Evolutionary conservation across 2,888 invertebrate species (phyloP), one percentile per base, ranked within the genome.

Genomic region (Lasioglossum morio): DNA sequence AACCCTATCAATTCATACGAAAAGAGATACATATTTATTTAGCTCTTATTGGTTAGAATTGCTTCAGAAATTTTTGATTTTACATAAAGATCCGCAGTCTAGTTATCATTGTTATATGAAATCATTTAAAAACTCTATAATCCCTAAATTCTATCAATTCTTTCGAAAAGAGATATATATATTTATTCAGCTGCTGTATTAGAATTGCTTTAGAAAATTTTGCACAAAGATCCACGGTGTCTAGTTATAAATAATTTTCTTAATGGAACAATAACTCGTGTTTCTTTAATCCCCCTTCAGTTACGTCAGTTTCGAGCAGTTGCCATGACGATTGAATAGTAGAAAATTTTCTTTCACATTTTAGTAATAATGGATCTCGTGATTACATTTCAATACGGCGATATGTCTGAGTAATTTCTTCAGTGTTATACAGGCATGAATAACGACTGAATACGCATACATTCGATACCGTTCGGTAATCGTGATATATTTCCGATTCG

Each of bases 401-500:
- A 43, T 43, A 14, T 12, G 43, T 43, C 72, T 27, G 43, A 7
- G 2, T 70, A 70, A 43, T 72, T 72, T 43, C 27, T 72, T 72
- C 4, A 27, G n/a, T n/a, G 34, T 14, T 23, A 4, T 4, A n/a
- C 43, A n/a, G 43, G n/a, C 43, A 16, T 27, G 72, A 72, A 72
- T 43, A 72, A 43, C 27, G 27, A 5, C 14, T 27, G 72, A 16
- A 27, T 72, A 23, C 14, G 12, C 72, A n/a, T 43, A n/a, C 3
- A 72, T 23, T 14, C 14, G 43, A n/a, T 16, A 12, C 7, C 43
- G 72, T 43, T 16, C 23, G 27, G 4, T 43, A 72, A 72, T 43
- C 43, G 43, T 72, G 43, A 72, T 27, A 72, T 72, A 72, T 72
- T 43, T 43, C 37, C 72, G 72, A 72, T 72, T 14, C 43, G 72